Base-by-base conservation (phyloP, 1,140 invertebrate genomes). In the Alviniconcha marisindica region DNA sequence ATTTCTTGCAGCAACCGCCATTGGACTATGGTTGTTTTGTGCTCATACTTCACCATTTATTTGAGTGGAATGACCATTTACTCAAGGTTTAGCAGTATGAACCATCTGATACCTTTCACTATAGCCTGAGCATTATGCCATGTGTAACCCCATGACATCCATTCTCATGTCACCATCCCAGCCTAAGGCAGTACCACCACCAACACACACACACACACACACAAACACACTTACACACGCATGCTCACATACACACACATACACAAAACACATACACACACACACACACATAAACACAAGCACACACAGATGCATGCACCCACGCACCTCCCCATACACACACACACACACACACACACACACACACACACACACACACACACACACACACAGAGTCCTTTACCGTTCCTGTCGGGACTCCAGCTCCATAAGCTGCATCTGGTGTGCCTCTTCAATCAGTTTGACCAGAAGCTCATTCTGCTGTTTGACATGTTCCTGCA, bases 321-420 rank as follows among this genome's bases (percentile, higher is more conserved):
- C 36, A 74, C 71, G 42, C 36, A 74, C 71, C 24, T 14, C n/a
- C 28, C n/a, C 2, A 66, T 33, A 66, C 28, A 66, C 63, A 66
- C 0, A 33, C 28, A 33, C 2, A 66, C 63, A 66, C 2, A 66
- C n/a, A 66, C 5, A 66, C 28, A 66, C 14, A 66, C 63, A 66
- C 28, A 66, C n/a, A 66, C 18, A 48, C n/a, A 60, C 7, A 28
- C 56, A n/a, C 18, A 60, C 56, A 60, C 0, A 48, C 44, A 48
- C 7, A 48, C 44, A 48, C 7, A 48, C 44, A 48, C 7, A 48
- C 44, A 48, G 44, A 48, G 7, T 18, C 44, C 18, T 48, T 48
- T 48, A 97, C 96, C 96, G 95, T 89, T 99, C 97, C 93, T 99
- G 97, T 91, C 97, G 96, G 18, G 95, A 95, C 89, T 97, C 96